Base-by-base conservation (phyloP, 2,113 vertebrate species). In the Megaptera novaeangliae region DNA sequence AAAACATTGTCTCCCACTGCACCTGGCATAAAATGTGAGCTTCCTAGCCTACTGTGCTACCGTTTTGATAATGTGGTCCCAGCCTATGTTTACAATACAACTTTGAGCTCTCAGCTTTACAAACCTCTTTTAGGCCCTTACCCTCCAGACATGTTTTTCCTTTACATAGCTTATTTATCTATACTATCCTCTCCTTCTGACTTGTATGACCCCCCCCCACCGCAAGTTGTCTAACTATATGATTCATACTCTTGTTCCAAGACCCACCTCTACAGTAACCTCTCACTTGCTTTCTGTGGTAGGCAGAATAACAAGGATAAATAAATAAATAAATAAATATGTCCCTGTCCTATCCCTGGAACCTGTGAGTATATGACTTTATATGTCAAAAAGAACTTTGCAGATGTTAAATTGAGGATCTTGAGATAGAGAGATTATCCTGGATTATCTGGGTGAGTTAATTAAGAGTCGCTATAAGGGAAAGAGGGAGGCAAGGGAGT, bases 171-270 rank as follows among this genome's bases (percentile, higher is more conserved):
- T 63, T 80, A 15, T 14, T 61, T 68, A 61, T 59, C 44, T 34
- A 13, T 11, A 34, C 6, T 36, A 31, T 23, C 5, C 21, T 13
- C 6, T 75, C 3, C 11, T 85, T 52, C 25, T 72, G 63, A 52
- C n/a, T 17, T 57, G 3, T 13, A n/a, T 36, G 74, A 46, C 6
- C 5, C 1, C 13, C 49, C 2, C 21, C 6, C 27, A 3, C n/a
- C n/a, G n/a, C 4, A 27, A 29, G 25, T 18, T 71, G 20, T 91
- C 61, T 87, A 27, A 21, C 13, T 64, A 17, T 52, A 82, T 10
- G 34, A 11, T 29, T 88, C n/a, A 9, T 25, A 31, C 8, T 52
- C 46, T 18, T 12, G 8, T 39, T 57, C 34, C 3, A 64, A 91
- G 34, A 85, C 18, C 23, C 17, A 66, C n/a, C 5, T 85, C 12